Evolutionary conservation across 2,113 vertebrate species (phyloP).

Genomic region (Planiliza haematocheilus): DNA sequence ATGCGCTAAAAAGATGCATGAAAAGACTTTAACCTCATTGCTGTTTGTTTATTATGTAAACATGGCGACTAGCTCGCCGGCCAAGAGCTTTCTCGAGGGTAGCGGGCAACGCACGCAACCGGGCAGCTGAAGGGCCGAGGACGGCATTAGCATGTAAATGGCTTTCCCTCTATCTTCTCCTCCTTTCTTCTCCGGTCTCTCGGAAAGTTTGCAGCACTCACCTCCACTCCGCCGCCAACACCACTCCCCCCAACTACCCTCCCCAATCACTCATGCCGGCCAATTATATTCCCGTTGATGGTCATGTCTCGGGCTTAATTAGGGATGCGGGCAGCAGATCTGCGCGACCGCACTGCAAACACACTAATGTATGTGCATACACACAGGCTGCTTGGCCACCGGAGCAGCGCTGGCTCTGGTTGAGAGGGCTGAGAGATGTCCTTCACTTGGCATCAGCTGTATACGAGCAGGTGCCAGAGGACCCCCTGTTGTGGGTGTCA

Average conservation of each 20-base stretch:
- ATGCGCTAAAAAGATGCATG: conserved; percentile 49
- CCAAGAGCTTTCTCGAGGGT: conserved; percentile 59
- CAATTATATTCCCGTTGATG: conserved; percentile 72
- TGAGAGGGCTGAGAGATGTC: conserved; percentile 57
- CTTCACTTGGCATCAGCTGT: conserved; percentile 47
- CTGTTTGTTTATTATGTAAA: conserved; percentile 84
- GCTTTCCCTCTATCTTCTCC: conserved; percentile 60
- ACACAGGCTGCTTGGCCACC: conserved; percentile 50
- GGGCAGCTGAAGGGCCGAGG: conserved; percentile 73
- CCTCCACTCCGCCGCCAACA: conserved; percentile 16
- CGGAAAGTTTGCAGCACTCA: conserved; percentile 58
- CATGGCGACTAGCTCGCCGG: conserved; percentile 77
- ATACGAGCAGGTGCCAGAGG: conserved; percentile 49
- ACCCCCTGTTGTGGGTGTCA: conserved; percentile 56
- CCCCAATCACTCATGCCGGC: conserved; percentile 26
- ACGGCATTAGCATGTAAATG: conserved; percentile 86
- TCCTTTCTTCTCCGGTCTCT: conserved; percentile 34
- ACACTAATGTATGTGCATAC: conserved; percentile 44
- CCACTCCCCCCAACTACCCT: too few relatives aligned
- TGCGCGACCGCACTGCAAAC: conserved; percentile 49
- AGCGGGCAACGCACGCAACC: conserved; percentile 55
- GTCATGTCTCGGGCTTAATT: conserved; percentile 68
- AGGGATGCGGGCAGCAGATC: conserved; percentile 67
- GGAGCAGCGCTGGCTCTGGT: conserved; percentile 51
- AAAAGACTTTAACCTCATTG: conserved; percentile 72